Conservation (phyloP, 2,888 invertebrate species). For the Ochropleura plecta region DNA sequence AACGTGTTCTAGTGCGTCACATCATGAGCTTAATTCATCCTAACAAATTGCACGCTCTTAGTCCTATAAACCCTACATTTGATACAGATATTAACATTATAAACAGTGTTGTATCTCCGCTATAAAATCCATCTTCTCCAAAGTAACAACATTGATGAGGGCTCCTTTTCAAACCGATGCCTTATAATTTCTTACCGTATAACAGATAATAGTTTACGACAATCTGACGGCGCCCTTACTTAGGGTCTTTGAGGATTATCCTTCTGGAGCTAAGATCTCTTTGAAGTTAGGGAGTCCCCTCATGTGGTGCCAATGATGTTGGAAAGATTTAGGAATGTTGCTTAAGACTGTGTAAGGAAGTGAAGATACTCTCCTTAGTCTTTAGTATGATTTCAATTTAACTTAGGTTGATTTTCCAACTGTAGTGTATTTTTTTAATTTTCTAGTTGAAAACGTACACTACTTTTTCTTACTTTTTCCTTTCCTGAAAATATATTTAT, state of each 20-base stretch:
- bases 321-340: constrained; percentile 25
- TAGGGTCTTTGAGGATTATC: constrained; percentile 70
- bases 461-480: neutral
- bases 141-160: constrained; percentile 19
- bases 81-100: neutral
- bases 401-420: neutral
- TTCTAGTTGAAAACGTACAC: neutral
- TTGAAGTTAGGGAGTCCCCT: constrained; percentile 63
- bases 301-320: constrained; percentile 45
- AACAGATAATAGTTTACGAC: constrained; percentile 50
- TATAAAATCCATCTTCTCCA: constrained; percentile 25
- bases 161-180: constrained; percentile 35
- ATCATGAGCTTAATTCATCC: neutral
- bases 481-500: neutral
- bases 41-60: neutral
- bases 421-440: neutral
- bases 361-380: neutral
- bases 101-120: constrained; percentile 21
- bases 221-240: constrained; percentile 43
- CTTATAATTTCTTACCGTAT: constrained; percentile 32
- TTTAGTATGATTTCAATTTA: neutral
- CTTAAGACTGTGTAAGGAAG: constrained; percentile 2
- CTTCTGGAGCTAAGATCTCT: constrained; percentile 71
- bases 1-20: too few species aligned
- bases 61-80: too few species aligned